Evolutionary conservation across 2,113 vertebrate species (phyloP).

Genomic region (Stomatorhinus ivindoensis): DNA sequence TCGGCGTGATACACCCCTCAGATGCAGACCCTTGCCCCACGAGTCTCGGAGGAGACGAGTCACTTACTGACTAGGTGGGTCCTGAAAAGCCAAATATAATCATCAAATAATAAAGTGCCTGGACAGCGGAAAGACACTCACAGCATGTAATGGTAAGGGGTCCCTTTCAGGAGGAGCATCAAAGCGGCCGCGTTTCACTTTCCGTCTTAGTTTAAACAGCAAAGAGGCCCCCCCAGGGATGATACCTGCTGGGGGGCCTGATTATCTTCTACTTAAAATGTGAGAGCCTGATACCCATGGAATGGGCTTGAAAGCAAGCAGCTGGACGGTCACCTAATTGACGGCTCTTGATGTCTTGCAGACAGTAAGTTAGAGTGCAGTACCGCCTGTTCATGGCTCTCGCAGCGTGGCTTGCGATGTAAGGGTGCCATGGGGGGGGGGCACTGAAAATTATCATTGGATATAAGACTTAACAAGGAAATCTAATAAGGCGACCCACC

Average conservation of each 20-base stretch:
- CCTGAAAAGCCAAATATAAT: not conserved
- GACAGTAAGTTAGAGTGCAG: not conserved
- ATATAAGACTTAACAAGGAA: constrained; percentile 40
- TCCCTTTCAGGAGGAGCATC: not conserved
- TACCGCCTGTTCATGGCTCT: constrained; percentile 7
- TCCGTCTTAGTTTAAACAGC: not conserved
- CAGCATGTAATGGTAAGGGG: not conserved
- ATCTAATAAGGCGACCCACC: constrained; percentile 38
- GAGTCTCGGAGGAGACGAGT: not conserved
- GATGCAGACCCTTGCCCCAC: not conserved
- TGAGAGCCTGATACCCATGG: not conserved
- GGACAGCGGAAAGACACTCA: not conserved
- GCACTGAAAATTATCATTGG: constrained; percentile 24
- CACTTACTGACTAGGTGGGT: not conserved
- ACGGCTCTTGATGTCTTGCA: not conserved
- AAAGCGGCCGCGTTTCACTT: not conserved
- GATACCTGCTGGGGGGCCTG: not conserved
- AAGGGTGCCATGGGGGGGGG: not conserved
- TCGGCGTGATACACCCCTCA: not conserved
- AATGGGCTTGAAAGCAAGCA: not conserved
- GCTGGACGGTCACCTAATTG: not conserved
- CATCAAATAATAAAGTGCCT: not conserved
- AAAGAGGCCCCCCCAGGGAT: not conserved
- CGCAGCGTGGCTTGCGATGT: not conserved
- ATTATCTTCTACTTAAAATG: not conserved